Evolutionary conservation across 2,113 vertebrate genomes (phyloP), one percentile per base, ranked within the genome.

Genomic region (Brachionichthys hirsutus): DNA sequence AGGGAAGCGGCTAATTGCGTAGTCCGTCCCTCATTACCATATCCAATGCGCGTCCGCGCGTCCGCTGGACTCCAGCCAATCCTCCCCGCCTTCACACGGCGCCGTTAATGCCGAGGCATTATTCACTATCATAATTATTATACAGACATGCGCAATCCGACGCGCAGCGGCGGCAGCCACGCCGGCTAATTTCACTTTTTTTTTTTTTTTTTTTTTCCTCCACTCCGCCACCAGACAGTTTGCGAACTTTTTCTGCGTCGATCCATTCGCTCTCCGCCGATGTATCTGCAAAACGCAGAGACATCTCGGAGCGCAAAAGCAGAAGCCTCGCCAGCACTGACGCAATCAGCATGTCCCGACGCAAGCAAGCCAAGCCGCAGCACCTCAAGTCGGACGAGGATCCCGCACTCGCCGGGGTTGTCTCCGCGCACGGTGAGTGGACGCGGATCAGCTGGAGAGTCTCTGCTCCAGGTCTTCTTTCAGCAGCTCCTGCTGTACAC

Each of bases 291-390:
- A 92, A 91, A 90, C 92, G 90, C 92, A 90, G 91, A 87, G 86
- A 75, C 92, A 84, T 84, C 90, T 83, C 92, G 91, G 92, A 92
- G 75, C 85, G 85, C 76, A 51, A 71, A 58, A 58, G 55, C 81
- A 81, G 72, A 70, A 74, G 67, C 85, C 78, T 46, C 77, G 59
- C 55, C 85, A 68, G 65, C 89, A 91, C 36, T 12, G n/a, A 22
- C 48, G 15, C 13, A 22, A 50, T 88, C 94, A 95, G 91, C 92
- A 98, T 99, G 97, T 99, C 97, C 93, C 95, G 97, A 87, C 94
- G 97, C 90, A 99, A 99, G 93, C 96, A 99, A 93, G 95, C 97
- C 86, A 98, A 98, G 88, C 97, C 97, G 77, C 97, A 99, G 92
- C 97, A 98, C 87, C 96, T 99, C 90, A 95, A 92, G 85, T 96